Percentiles rank a stretch among this genome's conserved stretches.
These are phyloP conservation scores for Lissocephala sabroskyi DNA, from an alignment of 2,888 invertebrate species.

Conservation along the genomic window DNA sequence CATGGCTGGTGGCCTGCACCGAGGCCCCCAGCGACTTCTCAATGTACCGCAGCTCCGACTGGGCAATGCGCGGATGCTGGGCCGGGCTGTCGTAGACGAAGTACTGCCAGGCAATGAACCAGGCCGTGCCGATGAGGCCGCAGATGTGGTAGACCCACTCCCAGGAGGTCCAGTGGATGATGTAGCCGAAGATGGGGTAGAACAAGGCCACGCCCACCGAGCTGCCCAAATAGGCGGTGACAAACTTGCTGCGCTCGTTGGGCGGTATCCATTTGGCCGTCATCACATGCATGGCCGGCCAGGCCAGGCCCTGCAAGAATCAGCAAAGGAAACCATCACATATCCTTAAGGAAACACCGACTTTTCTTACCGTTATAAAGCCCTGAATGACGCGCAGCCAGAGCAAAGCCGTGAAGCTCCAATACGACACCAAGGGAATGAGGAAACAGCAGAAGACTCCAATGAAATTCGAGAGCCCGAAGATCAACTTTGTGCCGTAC, in stretches of 20 bases:
- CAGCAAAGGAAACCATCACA: background rate
- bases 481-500: slow-evolving; percentile 81
- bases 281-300: slow-evolving; percentile 86
- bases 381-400: slow-evolving; percentile 79
- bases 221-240: slow-evolving; percentile 78
- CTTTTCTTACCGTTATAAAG: slow-evolving; percentile 78
- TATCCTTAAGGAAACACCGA: too few relatives aligned
- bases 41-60: slow-evolving; percentile 76
- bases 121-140: slow-evolving; percentile 76
- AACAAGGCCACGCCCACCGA: slow-evolving; percentile 80
- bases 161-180: slow-evolving; percentile 80
- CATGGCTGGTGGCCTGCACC: slow-evolving; percentile 61
- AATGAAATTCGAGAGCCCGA: slow-evolving; percentile 78
- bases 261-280: slow-evolving; percentile 88
- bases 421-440: slow-evolving; percentile 78
- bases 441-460: slow-evolving; percentile 78
- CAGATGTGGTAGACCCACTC: slow-evolving; percentile 81
- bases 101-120: slow-evolving; percentile 79
- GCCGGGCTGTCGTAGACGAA: slow-evolving; percentile 78
- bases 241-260: slow-evolving; percentile 82
- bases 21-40: slow-evolving; percentile 74
- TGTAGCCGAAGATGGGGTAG: slow-evolving; percentile 80
- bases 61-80: slow-evolving; percentile 78
- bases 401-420: slow-evolving; percentile 76
- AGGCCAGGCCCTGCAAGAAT: slow-evolving; percentile 76